Evolutionary conservation across 35 echinoderm and acorn worm genomes (phyloP), one percentile per base, ranked within the genome.

Genomic region (Apostichopus californicus): DNA sequence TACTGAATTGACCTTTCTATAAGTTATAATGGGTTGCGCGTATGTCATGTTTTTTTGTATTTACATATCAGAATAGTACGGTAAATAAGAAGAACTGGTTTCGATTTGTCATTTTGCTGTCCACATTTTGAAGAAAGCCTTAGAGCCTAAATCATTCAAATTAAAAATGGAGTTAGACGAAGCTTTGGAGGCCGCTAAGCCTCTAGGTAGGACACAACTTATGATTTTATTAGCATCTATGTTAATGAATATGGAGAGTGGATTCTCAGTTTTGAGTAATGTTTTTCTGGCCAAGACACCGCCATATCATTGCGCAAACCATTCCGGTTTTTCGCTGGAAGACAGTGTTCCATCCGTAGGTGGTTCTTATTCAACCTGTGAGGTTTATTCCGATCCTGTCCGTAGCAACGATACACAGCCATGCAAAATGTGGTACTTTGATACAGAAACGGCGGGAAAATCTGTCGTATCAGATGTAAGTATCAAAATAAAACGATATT

Each of bases 201-300:
- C 86, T 66, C 86, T 89, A 11, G 86, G 86, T 20, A 17, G 60
- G 23, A 53, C 61, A 17, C 86, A 89, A 73, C 20, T 46, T 8
- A 68, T 89, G 22, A 58, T 89, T 73, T 52, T 89, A 17, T 15
- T 89, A 46, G 86, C 86, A 13, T 72, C 86, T 25, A 18, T 73
- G 9, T 26, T 89, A 55, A 89, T 89, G 86, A 68, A 89, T n/a
- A 72, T 89, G 5, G 61, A 72, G 28, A 89, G 57, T 68, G 86
- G 61, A 5, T 89, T 89, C 25, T 66, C 64, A 34, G 46, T 66
- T 34, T 46, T 89, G 64, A 26, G 64, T 15, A 89, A 73, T 46
- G 86, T 89, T 5, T 89, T 89, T 17, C 86, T 89, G 8, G 86
- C 86, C 54, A 89, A 71, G 63, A 89, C 61, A 20, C 61, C 86